Percentiles rank a stretch among this genome's conserved stretches.
These are phyloP conservation scores for Nipponacmea schrenckii DNA, from an alignment of 2,888 invertebrate species.

Conservation along the genomic window DNA sequence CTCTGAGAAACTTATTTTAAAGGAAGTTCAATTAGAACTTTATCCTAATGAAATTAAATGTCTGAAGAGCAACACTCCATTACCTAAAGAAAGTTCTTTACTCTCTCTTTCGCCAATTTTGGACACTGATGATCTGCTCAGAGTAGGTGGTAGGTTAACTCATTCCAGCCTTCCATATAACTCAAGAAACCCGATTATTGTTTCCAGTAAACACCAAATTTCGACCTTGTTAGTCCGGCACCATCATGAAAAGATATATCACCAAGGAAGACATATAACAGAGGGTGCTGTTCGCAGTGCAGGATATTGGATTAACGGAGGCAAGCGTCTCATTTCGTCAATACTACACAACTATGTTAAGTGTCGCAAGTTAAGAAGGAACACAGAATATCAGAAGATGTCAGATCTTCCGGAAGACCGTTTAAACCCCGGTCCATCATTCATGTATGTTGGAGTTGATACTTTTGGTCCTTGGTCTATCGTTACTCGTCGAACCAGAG, in stretches of 20 bases:
- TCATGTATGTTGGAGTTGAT: too few species aligned
- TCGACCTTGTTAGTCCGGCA: background rate
- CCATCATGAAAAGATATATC: background rate
- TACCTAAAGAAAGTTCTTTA: background rate
- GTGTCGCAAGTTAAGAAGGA: background rate
- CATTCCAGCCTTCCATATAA: background rate
- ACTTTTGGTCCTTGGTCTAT: slow-evolving; percentile 18
- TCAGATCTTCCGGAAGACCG: too few species aligned
- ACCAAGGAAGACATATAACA: background rate
- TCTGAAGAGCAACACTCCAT: background rate
- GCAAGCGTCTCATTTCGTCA: background rate
- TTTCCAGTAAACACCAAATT: background rate
- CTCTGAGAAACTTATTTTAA: background rate
- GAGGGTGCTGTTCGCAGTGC: background rate
- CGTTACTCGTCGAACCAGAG: slow-evolving; percentile 13
- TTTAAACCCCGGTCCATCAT: too few species aligned
- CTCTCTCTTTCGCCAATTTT: background rate
- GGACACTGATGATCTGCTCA: background rate
- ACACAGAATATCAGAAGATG: too few species aligned
- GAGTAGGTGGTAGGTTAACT: background rate
- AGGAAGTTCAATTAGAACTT: background rate
- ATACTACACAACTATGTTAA: background rate
- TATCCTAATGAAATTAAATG: too few species aligned
- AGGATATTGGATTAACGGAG: background rate
- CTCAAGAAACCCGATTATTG: background rate